Evolutionary conservation across 2,797 vertebrate genomes (phyloP).

Genomic region (Bradypus variegatus): DNA sequence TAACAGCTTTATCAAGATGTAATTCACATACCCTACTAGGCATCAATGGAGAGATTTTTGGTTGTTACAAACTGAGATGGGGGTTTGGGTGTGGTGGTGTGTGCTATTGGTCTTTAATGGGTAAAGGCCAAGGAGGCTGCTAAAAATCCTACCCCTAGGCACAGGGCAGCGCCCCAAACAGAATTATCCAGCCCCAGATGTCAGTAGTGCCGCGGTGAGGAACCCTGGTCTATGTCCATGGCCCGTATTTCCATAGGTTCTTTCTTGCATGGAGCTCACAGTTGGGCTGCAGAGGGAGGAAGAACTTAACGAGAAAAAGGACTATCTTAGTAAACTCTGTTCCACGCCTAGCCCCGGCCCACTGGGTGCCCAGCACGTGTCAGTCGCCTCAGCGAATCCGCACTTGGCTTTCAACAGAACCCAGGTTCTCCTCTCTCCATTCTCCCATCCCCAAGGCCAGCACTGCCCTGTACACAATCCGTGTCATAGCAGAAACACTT

Average conservation of each 20-base stretch:
- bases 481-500: not conserved
- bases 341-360: not conserved
- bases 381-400: not conserved
- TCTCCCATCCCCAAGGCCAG: not conserved
- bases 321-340: not conserved
- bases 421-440: not conserved
- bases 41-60: not conserved
- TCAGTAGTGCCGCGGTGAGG: not conserved
- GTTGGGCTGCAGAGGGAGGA: not conserved
- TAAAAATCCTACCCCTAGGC: not conserved
- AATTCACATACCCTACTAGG: not conserved
- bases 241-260: not conserved
- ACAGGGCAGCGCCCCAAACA: not conserved
- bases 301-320: not conserved
- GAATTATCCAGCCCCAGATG: not conserved
- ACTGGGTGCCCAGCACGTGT: not conserved
- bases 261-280: not conserved
- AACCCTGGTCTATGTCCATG: not conserved
- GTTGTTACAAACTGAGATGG: not conserved
- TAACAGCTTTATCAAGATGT: not conserved
- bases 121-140: not conserved
- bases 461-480: not conserved
- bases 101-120: not conserved
- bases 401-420: not conserved
- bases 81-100: too few species aligned